phyloP scores from a whole-genome alignment of 2,888 invertebrate genomes.

The Torymus tubicola region DNA sequence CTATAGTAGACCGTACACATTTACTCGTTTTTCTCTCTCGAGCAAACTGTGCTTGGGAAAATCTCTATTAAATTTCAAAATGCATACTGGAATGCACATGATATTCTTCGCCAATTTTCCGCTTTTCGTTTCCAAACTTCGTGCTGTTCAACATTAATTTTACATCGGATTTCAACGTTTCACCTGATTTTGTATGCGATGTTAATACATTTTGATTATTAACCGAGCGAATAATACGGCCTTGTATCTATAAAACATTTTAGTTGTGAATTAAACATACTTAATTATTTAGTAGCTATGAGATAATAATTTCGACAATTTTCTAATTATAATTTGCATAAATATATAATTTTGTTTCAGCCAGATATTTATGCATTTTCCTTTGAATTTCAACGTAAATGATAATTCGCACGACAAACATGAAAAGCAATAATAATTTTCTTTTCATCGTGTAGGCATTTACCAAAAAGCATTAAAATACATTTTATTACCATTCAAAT shows the following conservation, averaged over 20 bases:
- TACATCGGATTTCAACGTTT: not conserved
- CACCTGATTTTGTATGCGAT: slow-evolving; percentile 19
- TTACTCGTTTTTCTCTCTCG: slow-evolving; percentile 40
- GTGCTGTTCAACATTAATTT: no score
- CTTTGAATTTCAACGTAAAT: no score
- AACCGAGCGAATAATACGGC: not conserved
- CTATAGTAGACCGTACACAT: slow-evolving; percentile 17
- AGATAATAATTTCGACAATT: no score
- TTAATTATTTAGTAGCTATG: no score
- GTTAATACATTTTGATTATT: slow-evolving; percentile 20
- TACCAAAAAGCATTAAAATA: slow-evolving; percentile 9
- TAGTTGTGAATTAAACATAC: no score
- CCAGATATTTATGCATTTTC: no score
- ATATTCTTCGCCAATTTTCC: slow-evolving; percentile 28
- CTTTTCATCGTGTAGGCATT: not conserved
- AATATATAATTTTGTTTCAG: no score
- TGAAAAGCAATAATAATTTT: no score
- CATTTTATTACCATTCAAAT: slow-evolving; percentile 21
- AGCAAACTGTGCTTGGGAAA: slow-evolving; percentile 15
- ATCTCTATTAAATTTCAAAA: slow-evolving; percentile 49
- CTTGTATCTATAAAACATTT: no score
- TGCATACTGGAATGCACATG: slow-evolving; percentile 33
- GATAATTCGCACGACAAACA: no score
- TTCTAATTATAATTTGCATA: no score
- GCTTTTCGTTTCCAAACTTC: not conserved